Conservation (phyloP, 2,797 vertebrate species). For the Acrocephalus scirpaceus region DNA sequence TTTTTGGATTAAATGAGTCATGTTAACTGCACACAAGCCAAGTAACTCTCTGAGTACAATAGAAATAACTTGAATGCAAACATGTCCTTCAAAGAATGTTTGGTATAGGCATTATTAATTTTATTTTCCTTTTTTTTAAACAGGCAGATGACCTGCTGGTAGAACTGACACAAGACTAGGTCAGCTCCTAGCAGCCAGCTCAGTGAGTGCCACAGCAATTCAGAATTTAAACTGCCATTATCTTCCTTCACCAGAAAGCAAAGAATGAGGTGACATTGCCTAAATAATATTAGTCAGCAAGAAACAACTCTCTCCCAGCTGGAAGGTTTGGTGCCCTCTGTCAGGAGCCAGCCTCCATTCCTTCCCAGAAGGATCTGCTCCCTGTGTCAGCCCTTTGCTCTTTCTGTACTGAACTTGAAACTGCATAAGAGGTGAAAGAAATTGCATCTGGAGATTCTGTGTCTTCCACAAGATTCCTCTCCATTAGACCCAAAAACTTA, state of each 20-base stretch:
- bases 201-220: not conserved
- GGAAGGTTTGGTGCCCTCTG: not conserved
- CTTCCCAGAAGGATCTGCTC: not conserved
- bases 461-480: no score
- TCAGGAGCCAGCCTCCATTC: not conserved
- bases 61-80: not conserved
- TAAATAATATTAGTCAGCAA: not conserved
- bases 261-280: not conserved
- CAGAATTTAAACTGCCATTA: not conserved
- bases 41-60: not conserved
- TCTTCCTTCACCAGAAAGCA: not conserved
- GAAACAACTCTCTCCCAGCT: not conserved
- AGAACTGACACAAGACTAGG: not conserved
- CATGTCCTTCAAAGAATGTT: not conserved
- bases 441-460: not conserved
- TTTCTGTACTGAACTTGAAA: not conserved
- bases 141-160: not conserved
- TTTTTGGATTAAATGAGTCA: constrained; percentile 60
- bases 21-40: constrained; percentile 5
- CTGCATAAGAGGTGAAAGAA: not conserved
- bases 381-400: not conserved
- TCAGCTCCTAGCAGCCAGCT: not conserved
- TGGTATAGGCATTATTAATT: accelerated
- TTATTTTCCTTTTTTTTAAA: not conserved
- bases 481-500: not conserved